These are phyloP conservation scores for Xestia ashworthii DNA, from an alignment of 2,888 invertebrate species.

Conservation along the genomic window DNA sequence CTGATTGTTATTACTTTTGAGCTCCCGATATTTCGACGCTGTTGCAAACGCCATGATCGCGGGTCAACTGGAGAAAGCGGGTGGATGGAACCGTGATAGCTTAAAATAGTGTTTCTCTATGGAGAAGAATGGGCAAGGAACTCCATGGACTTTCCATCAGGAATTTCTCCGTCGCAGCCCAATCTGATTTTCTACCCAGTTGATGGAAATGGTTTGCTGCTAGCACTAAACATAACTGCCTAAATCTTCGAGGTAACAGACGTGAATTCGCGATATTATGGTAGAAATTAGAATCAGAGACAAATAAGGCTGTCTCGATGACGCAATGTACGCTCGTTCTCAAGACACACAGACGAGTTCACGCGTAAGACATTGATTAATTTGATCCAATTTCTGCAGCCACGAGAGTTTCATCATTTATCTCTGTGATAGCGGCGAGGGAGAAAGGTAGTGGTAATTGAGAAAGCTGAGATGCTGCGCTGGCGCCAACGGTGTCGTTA, in stretches of 20 bases:
- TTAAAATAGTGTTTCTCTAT: background rate
- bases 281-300: background rate
- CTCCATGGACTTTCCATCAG: background rate
- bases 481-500: background rate
- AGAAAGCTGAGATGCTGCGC: slow-evolving; percentile 20
- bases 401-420: slow-evolving; percentile 34
- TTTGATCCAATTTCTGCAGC: slow-evolving; percentile 45
- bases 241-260: background rate
- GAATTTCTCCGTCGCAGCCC: background rate
- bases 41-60: too few species aligned
- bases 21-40: too few species aligned
- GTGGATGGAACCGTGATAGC: too few species aligned
- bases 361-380: slow-evolving; percentile 53
- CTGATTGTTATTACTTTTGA: too few species aligned
- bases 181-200: background rate
- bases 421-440: background rate
- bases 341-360: slow-evolving; percentile 40
- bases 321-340: slow-evolving; percentile 36
- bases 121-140: background rate
- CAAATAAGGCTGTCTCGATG: slow-evolving; percentile 22
- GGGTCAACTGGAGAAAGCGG: too few species aligned
- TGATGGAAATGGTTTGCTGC: background rate
- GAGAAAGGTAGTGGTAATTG: slow-evolving; percentile 32
- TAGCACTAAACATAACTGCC: background rate
- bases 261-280: background rate